Conservation (phyloP, 2,113 vertebrate species). For the Sebastes fasciatus region DNA sequence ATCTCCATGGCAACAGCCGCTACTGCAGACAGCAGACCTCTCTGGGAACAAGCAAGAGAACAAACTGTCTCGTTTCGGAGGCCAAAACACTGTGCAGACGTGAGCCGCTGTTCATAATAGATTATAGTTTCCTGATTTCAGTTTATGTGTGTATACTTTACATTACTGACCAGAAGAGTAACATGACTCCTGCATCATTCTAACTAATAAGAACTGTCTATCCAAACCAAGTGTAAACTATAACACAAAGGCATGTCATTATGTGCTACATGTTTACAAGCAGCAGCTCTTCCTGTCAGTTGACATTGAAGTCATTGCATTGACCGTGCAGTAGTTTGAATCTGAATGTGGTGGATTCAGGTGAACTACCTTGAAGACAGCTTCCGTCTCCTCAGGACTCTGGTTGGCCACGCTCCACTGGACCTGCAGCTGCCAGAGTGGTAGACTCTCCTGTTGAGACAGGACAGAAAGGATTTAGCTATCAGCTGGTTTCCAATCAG, state of each 20-base stretch:
- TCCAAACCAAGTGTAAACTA: background rate
- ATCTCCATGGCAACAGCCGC: constrained; percentile 85
- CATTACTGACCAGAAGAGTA: background rate
- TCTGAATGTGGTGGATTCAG: background rate
- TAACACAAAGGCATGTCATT: background rate
- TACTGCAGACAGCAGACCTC: constrained; percentile 82
- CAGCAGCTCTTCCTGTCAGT: background rate
- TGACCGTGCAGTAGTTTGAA: background rate
- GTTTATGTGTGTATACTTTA: background rate
- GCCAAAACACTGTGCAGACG: constrained; percentile 17
- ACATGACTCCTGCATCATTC: background rate
- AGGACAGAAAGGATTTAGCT: background rate
- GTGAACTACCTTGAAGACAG: constrained; percentile 89
- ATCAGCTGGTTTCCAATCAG: background rate
- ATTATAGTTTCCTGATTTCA: background rate
- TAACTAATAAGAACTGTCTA: background rate
- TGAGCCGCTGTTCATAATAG: background rate
- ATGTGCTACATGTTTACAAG: background rate
- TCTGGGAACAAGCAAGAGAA: constrained; percentile 81
- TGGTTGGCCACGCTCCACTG: constrained; percentile 88
- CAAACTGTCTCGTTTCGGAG: constrained; percentile 36
- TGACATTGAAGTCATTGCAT: background rate
- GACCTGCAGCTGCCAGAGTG: constrained; percentile 90
- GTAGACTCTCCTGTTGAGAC: constrained; percentile 85
- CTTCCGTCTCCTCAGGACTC: constrained; percentile 86